These are phyloP conservation scores for Mythimna ferrago DNA, from an alignment of 2,888 invertebrate genomes.

Conservation along the genomic window DNA sequence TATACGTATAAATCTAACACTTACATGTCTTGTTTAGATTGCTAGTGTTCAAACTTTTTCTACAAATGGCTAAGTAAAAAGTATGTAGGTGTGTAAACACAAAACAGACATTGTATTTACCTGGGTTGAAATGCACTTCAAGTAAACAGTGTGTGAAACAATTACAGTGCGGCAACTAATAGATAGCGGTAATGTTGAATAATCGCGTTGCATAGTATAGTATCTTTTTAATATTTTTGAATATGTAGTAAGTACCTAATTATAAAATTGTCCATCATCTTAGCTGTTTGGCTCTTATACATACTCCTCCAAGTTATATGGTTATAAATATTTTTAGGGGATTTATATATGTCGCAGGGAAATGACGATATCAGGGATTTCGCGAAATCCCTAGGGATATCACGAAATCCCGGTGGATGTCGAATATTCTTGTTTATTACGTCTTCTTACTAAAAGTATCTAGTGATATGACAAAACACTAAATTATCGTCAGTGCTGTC, in stretches of 20 bases:
- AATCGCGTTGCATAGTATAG: neutral
- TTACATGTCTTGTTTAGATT: neutral
- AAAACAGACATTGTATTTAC: conserved; percentile 5
- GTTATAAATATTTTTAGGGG: neutral
- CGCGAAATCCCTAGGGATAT: neutral
- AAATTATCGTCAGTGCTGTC: no score
- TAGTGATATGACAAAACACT: no score
- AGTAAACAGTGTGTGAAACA: neutral
- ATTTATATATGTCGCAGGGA: neutral
- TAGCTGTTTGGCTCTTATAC: neutral
- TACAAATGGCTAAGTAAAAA: conserved; percentile 1
- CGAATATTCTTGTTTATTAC: no score
- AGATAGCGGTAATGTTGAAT: neutral
- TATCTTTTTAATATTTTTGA: neutral
- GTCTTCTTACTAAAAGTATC: no score
- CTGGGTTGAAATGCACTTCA: neutral
- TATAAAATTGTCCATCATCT: neutral
- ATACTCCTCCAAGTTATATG: neutral
- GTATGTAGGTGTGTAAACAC: no score
- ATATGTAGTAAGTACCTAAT: neutral
- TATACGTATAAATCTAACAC: conserved; percentile 20
- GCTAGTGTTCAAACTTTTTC: conserved; percentile 4
- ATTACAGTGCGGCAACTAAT: conserved; percentile 6
- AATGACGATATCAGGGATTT: neutral
- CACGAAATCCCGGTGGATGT: no score